Conservation (phyloP, 2,888 invertebrate genomes). For the Hanleya hanleyi region DNA sequence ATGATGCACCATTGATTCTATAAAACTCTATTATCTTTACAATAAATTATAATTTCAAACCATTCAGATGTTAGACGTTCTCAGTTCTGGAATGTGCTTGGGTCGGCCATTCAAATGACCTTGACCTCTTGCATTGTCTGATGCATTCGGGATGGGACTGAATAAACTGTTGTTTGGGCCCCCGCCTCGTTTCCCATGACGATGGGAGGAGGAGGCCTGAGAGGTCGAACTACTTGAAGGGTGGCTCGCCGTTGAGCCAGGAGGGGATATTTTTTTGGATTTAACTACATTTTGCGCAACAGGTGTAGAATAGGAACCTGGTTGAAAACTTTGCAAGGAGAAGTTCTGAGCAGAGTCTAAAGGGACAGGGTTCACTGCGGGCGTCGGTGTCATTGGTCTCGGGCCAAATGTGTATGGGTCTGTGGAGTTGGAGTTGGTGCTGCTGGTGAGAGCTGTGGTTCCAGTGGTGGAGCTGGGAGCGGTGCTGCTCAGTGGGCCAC, state of each 20-base stretch:
- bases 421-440: conserved; percentile 50
- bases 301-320: conserved; percentile 17
- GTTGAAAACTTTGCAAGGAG: conserved; percentile 1
- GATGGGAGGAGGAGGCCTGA: conserved; percentile 16
- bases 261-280: conserved; percentile 61
- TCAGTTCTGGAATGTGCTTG: conserved; percentile 61
- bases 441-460: conserved; percentile 73
- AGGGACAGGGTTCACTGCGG: neutral
- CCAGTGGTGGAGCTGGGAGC: conserved; percentile 76
- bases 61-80: conserved; percentile 52
- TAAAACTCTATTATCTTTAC: no score
- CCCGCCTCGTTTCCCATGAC: neutral
- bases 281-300: conserved; percentile 40
- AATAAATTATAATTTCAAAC: no score
- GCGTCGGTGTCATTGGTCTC: conserved; percentile 23
- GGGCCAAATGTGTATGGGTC: neutral
- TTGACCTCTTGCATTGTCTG: neutral
- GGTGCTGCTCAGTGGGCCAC: conserved; percentile 70
- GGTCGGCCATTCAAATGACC: neutral
- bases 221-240: conserved; percentile 59
- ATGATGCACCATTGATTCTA: no score
- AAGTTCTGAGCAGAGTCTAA: neutral
- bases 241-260: conserved; percentile 66
- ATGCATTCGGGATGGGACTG: neutral
- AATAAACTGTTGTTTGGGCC: neutral